Percentiles rank a stretch among this genome's conserved stretches.
These are phyloP conservation scores for Aegotheles bennettii DNA, from an alignment of 2,113 vertebrate genomes.

Conservation along the genomic window DNA sequence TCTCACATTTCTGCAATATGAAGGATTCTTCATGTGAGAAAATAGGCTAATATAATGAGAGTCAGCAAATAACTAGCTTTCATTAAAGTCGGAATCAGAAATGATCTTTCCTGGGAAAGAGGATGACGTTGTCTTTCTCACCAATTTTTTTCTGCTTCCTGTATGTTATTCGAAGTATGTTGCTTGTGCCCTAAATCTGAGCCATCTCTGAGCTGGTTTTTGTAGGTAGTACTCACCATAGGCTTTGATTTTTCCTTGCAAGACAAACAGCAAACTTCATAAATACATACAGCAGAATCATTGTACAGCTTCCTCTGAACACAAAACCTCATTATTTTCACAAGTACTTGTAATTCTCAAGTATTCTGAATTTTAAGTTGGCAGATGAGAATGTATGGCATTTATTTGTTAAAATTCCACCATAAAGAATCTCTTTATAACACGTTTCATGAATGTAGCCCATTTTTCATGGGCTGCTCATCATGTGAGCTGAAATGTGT, in stretches of 20 bases:
- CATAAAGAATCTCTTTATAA: neutral
- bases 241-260: neutral
- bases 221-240: neutral
- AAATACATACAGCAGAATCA: neutral
- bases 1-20: neutral
- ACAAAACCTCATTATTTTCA: constrained; percentile 4
- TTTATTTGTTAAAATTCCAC: neutral
- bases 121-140: neutral
- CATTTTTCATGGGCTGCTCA: constrained; percentile 2
- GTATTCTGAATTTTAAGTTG: neutral
- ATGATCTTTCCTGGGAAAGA: neutral
- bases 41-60: neutral
- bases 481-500: neutral
- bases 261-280: neutral
- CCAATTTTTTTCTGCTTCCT: neutral
- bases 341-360: neutral
- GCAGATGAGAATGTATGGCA: neutral
- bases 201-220: neutral
- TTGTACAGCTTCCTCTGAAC: neutral
- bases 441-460: neutral
- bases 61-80: neutral
- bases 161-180: neutral
- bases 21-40: neutral
- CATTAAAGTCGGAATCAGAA: neutral
- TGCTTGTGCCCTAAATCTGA: neutral